Evolutionary conservation across 2,797 vertebrate species (phyloP), one percentile per base, ranked within the genome.

Genomic region (Varecia variegata): DNA sequence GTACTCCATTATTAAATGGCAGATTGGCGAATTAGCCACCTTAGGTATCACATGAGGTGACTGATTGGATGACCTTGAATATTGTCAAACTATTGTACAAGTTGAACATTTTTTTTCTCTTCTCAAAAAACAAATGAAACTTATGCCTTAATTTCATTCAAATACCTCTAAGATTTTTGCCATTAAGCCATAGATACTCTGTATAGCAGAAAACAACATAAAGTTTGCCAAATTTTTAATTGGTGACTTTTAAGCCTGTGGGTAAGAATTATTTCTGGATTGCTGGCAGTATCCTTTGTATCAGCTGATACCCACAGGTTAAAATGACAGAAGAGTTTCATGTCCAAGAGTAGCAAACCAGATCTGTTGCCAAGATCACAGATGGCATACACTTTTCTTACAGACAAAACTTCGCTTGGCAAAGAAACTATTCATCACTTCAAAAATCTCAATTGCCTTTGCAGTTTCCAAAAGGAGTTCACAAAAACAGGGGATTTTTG

Each of bases 361-460:
- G 18, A 58, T 82, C 83, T 70, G 10, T 52, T 85, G 58, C 83
- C 80, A 95, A 74, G 62, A 91, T 81, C 74, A 84, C 84, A 96
- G 87, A 93, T 96, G 95, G 87, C 14, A 54, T 52, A 90, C 60
- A 58, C 47, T 92, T 83, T 77, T 74, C 93, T 96, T 92, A 35
- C 2, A 58, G 80, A 79, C 30, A 95, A 89, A 96, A 89, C 74
- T 96, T 96, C 92, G 4, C 30, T 95, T 97, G 79, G 35, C 54
- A 86, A 93, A 73, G 58, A 71, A 76, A 96, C n/a, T 84, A 82
- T 56, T 87, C 32, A 65, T 56, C 81, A 79, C 43, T 95, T 91
- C 50, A 97, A 80, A 93, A 47, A 56, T 80, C 40, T 88, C 62
- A 86, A 11, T 60, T 94, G 38, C 56, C 56, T 80, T 86, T 94